A percentile compares a stretch with the other conserved stretches of the same genome.
These are phyloP conservation scores for Himalopsyche tibetana DNA, from an alignment of 2,888 invertebrate species.

Conservation along the genomic window DNA sequence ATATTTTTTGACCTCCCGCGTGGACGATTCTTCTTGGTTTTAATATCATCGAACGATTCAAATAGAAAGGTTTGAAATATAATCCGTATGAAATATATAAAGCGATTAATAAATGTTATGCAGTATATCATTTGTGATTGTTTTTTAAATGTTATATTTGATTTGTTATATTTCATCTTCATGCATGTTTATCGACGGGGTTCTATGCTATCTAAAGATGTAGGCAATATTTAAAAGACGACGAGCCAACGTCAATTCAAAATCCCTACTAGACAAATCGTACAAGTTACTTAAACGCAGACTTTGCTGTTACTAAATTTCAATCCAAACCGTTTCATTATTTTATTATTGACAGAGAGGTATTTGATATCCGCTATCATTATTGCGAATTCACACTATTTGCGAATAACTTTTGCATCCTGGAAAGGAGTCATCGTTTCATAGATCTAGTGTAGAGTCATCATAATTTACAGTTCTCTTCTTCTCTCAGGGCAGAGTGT, in stretches of 20 bases:
- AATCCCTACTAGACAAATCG: not conserved
- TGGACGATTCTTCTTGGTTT: conserved; percentile 63
- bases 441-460: no score
- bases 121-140: conserved; percentile 43
- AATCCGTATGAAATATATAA: conserved; percentile 64
- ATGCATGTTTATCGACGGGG: conserved; percentile 43
- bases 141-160: conserved; percentile 42
- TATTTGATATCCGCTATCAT: no score
- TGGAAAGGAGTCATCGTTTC: no score
- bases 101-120: conserved; percentile 64
- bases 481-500: no score
- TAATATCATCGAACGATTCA: conserved; percentile 60
- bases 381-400: no score
- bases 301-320: no score
- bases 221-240: conserved; percentile 1
- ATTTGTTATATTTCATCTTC: conserved; percentile 42
- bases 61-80: conserved; percentile 57
- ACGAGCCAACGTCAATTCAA: not conserved
- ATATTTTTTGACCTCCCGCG: conserved; percentile 60
- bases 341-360: no score
- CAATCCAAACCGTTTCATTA: no score
- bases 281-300: no score
- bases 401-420: no score
- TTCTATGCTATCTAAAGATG: conserved; percentile 28
- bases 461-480: no score